Evolutionary conservation across 2,888 invertebrate genomes (phyloP).

Genomic region (Caenorhabditis doughertyi): DNA sequence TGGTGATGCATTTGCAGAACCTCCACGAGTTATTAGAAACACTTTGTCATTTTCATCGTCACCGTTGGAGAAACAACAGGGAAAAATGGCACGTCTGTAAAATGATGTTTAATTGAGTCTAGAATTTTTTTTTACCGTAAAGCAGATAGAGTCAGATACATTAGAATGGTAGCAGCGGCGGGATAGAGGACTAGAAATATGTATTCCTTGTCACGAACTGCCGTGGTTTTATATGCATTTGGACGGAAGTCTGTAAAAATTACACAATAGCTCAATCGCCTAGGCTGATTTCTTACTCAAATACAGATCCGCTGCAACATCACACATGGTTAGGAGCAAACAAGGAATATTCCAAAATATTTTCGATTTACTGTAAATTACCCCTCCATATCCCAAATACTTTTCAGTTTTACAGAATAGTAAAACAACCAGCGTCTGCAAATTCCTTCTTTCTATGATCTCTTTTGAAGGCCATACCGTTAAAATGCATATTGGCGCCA

Average conservation of each 20-base stretch:
- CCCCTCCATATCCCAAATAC: conserved; percentile 5
- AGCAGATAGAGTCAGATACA: conserved; percentile 31
- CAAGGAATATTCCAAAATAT: conserved; percentile 51
- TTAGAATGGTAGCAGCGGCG: background rate
- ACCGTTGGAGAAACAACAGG: conserved; percentile 23
- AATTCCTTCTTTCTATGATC: background rate
- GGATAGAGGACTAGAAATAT: conserved; percentile 32
- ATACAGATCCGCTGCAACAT: background rate
- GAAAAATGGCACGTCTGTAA: conserved; percentile 36
- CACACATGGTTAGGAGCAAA: conserved; percentile 24
- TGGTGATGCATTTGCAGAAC: conserved; percentile 11
- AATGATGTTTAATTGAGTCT: background rate
- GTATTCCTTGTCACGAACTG: conserved; percentile 27
- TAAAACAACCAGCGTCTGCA: conserved; percentile 4
- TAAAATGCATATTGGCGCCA: conserved; percentile 18
- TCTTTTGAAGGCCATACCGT: conserved; percentile 9
- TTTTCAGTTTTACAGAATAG: conserved; percentile 19
- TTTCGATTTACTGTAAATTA: conserved; percentile 22
- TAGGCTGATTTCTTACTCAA: conserved; percentile 13
- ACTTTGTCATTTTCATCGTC: conserved; percentile 1
- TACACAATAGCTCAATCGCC: background rate
- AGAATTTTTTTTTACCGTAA: conserved; percentile 12
- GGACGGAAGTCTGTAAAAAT: conserved; percentile 16
- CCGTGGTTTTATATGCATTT: conserved; percentile 18
- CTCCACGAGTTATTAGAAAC: conserved; percentile 35